Evolutionary conservation across 2,113 vertebrate species (phyloP).

Genomic region (Diadophis punctatus): DNA sequence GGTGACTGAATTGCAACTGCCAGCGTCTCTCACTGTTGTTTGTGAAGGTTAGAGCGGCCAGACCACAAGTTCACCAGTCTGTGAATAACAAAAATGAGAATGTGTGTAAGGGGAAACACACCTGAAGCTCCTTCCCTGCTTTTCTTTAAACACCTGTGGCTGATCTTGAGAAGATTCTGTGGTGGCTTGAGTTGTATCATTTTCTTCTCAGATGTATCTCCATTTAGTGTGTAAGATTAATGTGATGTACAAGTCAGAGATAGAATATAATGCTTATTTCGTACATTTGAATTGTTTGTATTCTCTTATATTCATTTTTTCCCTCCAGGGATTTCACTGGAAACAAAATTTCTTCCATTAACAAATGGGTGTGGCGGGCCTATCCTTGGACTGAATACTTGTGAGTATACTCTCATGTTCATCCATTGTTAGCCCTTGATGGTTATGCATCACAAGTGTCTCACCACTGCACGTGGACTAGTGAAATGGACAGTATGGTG

Average conservation of each 20-base stretch:
- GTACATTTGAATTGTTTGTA: background rate
- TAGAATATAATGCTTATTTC: background rate
- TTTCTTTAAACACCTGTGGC: background rate
- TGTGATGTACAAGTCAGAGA: background rate
- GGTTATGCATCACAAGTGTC: background rate
- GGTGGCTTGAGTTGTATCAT: no score
- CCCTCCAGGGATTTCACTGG: slow-evolving; percentile 59
- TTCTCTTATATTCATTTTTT: background rate
- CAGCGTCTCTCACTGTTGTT: background rate
- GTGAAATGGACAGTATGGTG: background rate
- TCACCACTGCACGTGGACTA: background rate
- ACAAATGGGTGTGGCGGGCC: slow-evolving; percentile 33
- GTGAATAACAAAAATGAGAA: background rate
- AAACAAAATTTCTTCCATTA: slow-evolving; percentile 50
- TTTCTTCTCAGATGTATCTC: background rate
- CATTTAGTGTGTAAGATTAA: background rate
- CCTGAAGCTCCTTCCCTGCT: background rate
- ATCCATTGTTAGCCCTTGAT: background rate
- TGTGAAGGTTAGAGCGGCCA: background rate
- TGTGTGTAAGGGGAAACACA: background rate
- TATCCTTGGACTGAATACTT: slow-evolving; percentile 58
- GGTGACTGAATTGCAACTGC: background rate
- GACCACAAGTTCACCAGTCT: background rate
- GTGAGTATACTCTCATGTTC: slow-evolving; percentile 45
- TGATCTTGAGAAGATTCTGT: no score